Evolutionary conservation across 2,888 invertebrate genomes (phyloP).

Genomic region (Andrena bucephala): DNA sequence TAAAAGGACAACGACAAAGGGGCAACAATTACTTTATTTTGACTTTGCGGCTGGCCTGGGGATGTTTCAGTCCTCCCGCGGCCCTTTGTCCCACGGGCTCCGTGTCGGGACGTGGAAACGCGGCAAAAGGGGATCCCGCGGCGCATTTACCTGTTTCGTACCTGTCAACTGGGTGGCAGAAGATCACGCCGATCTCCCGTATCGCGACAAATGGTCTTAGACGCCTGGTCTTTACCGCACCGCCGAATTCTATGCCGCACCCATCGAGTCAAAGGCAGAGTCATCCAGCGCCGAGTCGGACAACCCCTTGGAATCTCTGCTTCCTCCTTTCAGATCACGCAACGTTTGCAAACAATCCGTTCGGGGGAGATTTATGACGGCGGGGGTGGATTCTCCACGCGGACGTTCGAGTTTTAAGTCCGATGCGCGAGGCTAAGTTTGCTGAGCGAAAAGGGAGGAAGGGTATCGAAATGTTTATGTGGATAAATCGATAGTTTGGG

Average conservation of each 20-base stretch:
- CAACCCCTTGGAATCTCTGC: conserved; percentile 56
- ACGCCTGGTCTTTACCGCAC: conserved; percentile 66
- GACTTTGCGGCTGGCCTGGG: conserved; percentile 77
- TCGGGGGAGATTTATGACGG: conserved; percentile 78
- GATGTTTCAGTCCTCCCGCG: conserved; percentile 46
- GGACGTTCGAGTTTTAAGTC: background rate
- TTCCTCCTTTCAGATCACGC: conserved; percentile 62
- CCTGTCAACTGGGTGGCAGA: conserved; percentile 70
- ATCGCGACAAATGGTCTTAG: conserved; percentile 80
- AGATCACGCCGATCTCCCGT: conserved; percentile 71
- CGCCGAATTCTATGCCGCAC: conserved; percentile 80
- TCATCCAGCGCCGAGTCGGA: conserved; percentile 32
- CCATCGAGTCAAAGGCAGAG: conserved; percentile 28
- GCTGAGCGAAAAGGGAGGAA: background rate
- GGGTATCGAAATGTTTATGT: background rate
- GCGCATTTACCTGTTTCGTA: conserved; percentile 72
- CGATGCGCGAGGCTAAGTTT: background rate
- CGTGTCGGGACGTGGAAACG: conserved; percentile 64
- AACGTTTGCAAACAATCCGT: conserved; percentile 76
- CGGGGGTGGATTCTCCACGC: background rate
- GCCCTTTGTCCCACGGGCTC: conserved; percentile 56
- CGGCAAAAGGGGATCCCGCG: conserved; percentile 66
- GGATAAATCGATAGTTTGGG: too few relatives aligned
- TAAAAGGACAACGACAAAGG: conserved; percentile 69
- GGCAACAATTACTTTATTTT: conserved; percentile 82